A percentile compares a stretch with the other conserved stretches of the same genome.
phyloP scores from a whole-genome alignment of 2,113 vertebrate genomes.

The Naja naja region DNA sequence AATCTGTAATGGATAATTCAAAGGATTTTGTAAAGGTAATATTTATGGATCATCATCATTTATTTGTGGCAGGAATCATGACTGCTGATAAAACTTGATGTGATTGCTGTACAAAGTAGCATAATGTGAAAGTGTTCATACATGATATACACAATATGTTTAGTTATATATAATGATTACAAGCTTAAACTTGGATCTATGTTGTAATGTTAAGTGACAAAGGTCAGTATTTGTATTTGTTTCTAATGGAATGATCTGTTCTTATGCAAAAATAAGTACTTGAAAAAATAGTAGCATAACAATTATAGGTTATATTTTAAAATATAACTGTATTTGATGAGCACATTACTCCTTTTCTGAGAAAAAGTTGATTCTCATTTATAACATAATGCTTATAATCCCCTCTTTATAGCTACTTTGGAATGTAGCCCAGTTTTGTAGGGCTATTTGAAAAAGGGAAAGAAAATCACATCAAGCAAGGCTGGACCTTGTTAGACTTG shows the following conservation, averaged over 20 bases:
- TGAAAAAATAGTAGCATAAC: background rate
- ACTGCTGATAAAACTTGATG: background rate
- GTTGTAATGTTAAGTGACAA: background rate
- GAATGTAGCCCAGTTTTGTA: background rate
- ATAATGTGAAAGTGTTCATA: background rate
- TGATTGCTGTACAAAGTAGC: background rate
- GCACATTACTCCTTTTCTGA: background rate
- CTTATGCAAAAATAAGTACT: background rate
- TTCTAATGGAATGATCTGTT: background rate
- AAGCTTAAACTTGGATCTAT: background rate
- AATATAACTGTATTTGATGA: background rate
- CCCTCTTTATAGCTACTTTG: background rate
- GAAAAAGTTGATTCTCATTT: background rate
- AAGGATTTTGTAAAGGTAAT: slow-evolving; percentile 53
- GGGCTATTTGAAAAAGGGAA: background rate
- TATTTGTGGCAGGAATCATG: background rate
- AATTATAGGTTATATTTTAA: background rate
- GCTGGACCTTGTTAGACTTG: background rate
- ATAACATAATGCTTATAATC: background rate
- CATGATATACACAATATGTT: background rate
- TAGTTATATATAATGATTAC: background rate
- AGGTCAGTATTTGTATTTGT: background rate
- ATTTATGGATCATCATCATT: background rate
- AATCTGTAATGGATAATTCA: background rate
- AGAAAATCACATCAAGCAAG: background rate